Evolutionary conservation across 2,888 invertebrate species (phyloP), one percentile per base, ranked within the genome.

Genomic region (Cephus rjabovi): DNA sequence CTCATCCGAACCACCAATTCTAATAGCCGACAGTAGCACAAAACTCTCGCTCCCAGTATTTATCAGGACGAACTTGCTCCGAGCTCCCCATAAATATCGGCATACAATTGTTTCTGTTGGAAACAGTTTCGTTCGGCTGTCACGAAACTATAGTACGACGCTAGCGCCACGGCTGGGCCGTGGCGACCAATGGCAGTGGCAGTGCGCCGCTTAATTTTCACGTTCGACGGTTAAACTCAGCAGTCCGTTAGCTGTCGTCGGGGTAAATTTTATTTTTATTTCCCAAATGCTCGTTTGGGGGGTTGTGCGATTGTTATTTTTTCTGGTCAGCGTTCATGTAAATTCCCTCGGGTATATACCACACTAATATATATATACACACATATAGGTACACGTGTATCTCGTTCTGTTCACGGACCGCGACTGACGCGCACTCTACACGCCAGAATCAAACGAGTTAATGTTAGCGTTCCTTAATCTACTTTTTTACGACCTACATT

Each of bases 391-490:
- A 23, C 56, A 56, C 56, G 56, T 23, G 23, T 23, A 56, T 56
- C 56, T 9, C 23, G 9, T 56, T 23, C 56, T 23, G 9, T 23
- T 23, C 23, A 23, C 56, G 23, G 1, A 56, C 56, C 56, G 9
- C 56, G 56, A 56, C 56, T 56, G 56, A 56, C 56, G 56, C 56
- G 56, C 56, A 23, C 56, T 56, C 23, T 56, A 9, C 23, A 56
- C 56, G 23, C 80, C 79, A 82, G 75, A 81, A 76, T 80, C 78
- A 76, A 83, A 83, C 79, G 77, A 83, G 79, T 79, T 78, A 81
- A 79, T 79, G 80, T 83, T 83, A 81, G 80, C 76, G 83, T 81
- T 80, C 77, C 80, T 83, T 80, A 74, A 74, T 69, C 74, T 77
- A 12, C 77, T 40, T 73, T 76, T 33, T 75, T 75, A 80, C 83